Conservation (phyloP, 2,797 vertebrate genomes). For the Gambelia wislizenii region DNA sequence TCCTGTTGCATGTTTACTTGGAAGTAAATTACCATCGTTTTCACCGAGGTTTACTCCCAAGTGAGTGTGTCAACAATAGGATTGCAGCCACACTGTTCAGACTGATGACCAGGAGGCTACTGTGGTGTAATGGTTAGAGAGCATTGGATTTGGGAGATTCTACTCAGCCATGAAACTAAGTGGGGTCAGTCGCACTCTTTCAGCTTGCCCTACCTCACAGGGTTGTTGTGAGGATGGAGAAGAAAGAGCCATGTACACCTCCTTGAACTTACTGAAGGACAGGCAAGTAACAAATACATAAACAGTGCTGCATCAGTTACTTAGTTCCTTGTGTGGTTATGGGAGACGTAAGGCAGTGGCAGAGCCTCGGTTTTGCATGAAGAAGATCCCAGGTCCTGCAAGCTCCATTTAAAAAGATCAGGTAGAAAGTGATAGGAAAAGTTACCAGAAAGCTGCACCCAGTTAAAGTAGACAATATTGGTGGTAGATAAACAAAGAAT, state of each 20-base stretch:
- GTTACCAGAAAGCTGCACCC: too few species aligned
- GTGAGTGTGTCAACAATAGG: neutral
- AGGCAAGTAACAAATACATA: too few species aligned
- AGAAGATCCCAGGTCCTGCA: too few species aligned
- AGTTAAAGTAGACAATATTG: neutral
- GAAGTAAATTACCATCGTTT: neutral
- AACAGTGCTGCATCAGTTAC: too few species aligned
- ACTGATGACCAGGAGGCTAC: neutral
- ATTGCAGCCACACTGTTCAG: neutral
- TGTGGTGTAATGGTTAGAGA: neutral
- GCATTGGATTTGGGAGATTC: neutral
- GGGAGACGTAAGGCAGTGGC: too few species aligned
- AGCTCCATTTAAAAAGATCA: too few species aligned
- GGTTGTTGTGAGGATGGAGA: neutral
- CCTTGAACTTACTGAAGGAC: too few species aligned
- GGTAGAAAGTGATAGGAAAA: too few species aligned
- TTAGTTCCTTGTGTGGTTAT: too few species aligned
- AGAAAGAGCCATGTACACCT: neutral
- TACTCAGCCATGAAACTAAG: neutral
- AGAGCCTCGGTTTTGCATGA: too few species aligned
- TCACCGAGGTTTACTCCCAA: neutral
- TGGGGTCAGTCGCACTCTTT: neutral
- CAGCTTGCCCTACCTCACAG: neutral
- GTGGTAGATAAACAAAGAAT: neutral
- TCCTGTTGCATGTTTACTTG: neutral